Conservation (phyloP, 2,797 vertebrate genomes). For the Pitangus sulphuratus region DNA sequence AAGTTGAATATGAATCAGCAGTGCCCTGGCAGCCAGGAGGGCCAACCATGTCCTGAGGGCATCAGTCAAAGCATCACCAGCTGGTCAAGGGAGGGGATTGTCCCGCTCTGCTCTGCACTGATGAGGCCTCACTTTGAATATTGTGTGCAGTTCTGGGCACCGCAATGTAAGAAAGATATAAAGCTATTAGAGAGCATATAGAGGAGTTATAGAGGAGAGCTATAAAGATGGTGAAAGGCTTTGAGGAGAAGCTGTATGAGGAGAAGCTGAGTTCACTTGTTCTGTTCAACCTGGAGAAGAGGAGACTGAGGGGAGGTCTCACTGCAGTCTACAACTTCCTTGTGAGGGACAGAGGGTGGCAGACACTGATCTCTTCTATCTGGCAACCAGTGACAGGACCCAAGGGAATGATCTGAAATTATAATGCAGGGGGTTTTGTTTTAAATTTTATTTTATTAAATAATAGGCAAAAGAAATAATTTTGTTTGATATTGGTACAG, state of each 20-base stretch:
- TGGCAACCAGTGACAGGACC: too few relatives aligned
- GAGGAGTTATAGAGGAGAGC: too few relatives aligned
- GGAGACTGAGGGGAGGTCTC: too few relatives aligned
- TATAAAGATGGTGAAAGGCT: too few relatives aligned
- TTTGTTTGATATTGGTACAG: neutral
- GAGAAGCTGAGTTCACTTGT: too few relatives aligned
- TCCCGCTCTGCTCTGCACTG: fast-evolving
- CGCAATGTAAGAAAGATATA: too few relatives aligned
- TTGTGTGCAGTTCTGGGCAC: neutral
- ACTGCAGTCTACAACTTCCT: too few relatives aligned
- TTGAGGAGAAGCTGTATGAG: too few relatives aligned
- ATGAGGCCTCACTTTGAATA: fast-evolving
- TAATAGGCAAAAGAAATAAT: neutral
- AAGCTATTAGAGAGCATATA: too few relatives aligned
- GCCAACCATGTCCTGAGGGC: fast-evolving
- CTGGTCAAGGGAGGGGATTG: fast-evolving
- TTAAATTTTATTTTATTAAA: neutral
- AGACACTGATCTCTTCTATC: too few relatives aligned
- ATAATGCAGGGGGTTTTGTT: neutral
- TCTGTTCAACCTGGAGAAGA: too few relatives aligned
- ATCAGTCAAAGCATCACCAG: neutral
- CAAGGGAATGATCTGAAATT: neutral
- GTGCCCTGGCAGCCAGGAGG: neutral
- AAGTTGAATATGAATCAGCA: neutral
- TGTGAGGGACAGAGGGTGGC: too few relatives aligned